A percentile compares a stretch with the other conserved stretches of the same genome.
These are phyloP conservation scores for Zeus faber DNA, from an alignment of 2,113 vertebrate species.

Conservation along the genomic window DNA sequence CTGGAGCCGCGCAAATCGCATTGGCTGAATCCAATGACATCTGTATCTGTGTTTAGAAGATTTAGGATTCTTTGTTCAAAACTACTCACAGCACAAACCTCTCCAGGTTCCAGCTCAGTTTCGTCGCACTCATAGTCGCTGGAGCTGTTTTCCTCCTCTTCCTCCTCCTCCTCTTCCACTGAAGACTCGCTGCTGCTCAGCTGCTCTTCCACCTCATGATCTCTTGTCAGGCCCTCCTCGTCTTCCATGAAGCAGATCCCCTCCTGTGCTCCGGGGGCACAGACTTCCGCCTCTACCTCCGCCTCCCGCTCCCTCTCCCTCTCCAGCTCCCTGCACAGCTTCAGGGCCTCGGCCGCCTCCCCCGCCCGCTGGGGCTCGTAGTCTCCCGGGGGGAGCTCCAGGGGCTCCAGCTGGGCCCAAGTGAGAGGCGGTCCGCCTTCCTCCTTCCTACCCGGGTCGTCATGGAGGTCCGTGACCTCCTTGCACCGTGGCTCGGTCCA, in stretches of 20 bases:
- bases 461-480: conserved; percentile 64
- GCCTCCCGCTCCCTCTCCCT: conserved; percentile 31
- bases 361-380: conserved; percentile 42
- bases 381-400: conserved; percentile 49
- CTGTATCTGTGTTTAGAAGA: too few species aligned
- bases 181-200: conserved; percentile 32
- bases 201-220: conserved; percentile 53
- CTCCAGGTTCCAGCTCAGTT: conserved; percentile 74
- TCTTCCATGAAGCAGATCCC: background rate
- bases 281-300: conserved; percentile 54
- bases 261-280: conserved; percentile 33
- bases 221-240: conserved; percentile 17
- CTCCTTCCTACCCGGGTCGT: conserved; percentile 46
- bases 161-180: conserved; percentile 59
- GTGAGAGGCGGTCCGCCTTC: conserved; percentile 56
- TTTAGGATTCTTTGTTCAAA: too few species aligned
- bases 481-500: conserved; percentile 74
- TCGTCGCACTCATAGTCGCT: conserved; percentile 69
- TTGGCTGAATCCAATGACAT: too few species aligned
- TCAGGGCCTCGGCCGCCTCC: conserved; percentile 35
- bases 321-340: conserved; percentile 43
- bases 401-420: conserved; percentile 74
- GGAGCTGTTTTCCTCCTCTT: conserved; percentile 56
- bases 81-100: conserved; percentile 70
- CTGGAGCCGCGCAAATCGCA: too few species aligned